Conservation (phyloP, 2,797 vertebrate genomes). For the Stomatorhinus walkeri region DNA sequence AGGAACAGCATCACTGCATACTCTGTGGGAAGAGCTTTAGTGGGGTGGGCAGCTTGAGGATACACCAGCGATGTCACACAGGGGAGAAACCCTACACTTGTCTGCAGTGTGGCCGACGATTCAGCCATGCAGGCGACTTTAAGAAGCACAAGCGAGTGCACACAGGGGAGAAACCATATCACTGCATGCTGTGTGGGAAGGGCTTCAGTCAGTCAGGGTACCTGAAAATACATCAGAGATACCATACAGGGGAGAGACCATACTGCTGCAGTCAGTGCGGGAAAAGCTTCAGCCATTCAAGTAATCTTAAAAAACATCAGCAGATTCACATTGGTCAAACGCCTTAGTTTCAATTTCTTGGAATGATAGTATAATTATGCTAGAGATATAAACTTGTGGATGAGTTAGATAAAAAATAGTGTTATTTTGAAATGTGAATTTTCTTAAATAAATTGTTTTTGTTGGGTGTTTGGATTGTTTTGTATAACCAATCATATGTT, state of each 20-base stretch:
- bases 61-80: slow-evolving; percentile 57
- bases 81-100: slow-evolving; percentile 57
- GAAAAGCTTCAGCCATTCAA: slow-evolving; percentile 21
- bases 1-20: slow-evolving; percentile 40
- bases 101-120: slow-evolving; percentile 51
- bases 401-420: not conserved
- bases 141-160: slow-evolving; percentile 60
- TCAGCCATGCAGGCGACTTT: slow-evolving; percentile 56
- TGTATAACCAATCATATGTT: not conserved
- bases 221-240: slow-evolving; percentile 39
- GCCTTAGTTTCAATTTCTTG: not conserved
- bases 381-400: not conserved
- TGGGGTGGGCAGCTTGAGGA: slow-evolving; percentile 46
- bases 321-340: slow-evolving; percentile 21
- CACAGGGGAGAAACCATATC: slow-evolving; percentile 58
- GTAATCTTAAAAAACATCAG: slow-evolving; percentile 19
- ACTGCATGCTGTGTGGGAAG: slow-evolving; percentile 57
- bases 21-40: slow-evolving; percentile 56
- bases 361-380: not conserved
- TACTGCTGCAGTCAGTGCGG: slow-evolving; percentile 27
- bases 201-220: slow-evolving; percentile 59
- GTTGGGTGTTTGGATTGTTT: slow-evolving; percentile 2
- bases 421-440: not conserved
- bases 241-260: slow-evolving; percentile 38
- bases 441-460: not conserved